Percentiles rank a stretch among this genome's conserved stretches.
Conservation (phyloP, 1,140 invertebrate genomes). For the Antheraea mylitta region DNA sequence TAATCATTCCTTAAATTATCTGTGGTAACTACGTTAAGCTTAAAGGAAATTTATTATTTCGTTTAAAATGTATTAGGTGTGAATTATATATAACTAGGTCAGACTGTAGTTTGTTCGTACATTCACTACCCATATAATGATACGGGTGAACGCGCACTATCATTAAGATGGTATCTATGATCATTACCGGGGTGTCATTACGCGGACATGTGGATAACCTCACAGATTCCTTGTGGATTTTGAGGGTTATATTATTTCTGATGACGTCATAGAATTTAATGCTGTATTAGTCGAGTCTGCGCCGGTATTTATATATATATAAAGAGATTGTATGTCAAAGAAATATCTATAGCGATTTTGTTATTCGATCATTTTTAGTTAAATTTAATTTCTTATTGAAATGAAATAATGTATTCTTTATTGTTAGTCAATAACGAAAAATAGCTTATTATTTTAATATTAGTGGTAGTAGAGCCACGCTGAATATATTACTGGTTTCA, state of each 20-base stretch:
- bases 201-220: constrained; percentile 1
- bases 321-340: no score
- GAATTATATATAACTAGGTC: not conserved
- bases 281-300: no score
- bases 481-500: no score
- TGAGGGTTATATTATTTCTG: constrained; percentile 4
- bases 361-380: no score
- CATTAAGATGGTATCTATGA: constrained; percentile 12
- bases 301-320: no score
- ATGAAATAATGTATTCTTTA: no score
- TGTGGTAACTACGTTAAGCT: not conserved
- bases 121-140: constrained; percentile 7
- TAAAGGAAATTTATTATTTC: not conserved
- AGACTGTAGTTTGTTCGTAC: constrained; percentile 2
- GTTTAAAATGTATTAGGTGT: not conserved
- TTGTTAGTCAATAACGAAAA: no score
- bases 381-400: no score
- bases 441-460: no score
- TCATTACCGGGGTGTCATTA: constrained; percentile 9
- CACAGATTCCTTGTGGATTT: constrained; percentile 1
- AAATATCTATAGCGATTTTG: no score
- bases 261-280: constrained; percentile 4
- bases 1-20: no score
- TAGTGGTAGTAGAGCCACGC: no score
- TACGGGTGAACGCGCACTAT: constrained; percentile 4